Evolutionary conservation across 2,888 invertebrate species (phyloP), one percentile per base, ranked within the genome.

Genomic region (Dicyrtomina minuta): DNA sequence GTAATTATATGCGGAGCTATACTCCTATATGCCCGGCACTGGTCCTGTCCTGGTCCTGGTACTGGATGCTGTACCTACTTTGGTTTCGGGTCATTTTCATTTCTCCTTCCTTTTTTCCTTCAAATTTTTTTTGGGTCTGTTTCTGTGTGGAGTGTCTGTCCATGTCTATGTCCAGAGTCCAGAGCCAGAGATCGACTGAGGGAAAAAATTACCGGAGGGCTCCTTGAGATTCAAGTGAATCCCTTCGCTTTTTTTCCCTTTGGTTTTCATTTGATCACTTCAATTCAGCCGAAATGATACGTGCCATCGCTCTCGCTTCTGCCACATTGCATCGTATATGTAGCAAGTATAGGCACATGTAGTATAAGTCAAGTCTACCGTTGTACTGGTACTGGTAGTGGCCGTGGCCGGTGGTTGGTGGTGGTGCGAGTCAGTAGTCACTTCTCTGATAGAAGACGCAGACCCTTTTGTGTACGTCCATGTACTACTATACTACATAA

Each of bases 241-340:
- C 65, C 53, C 64, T 64, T 55, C 26, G 3, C 3, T 55, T 55
- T 55, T 53, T 22, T 55, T 22, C 27, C n/a, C 33, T 61, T 46
- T 46, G 61, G 44, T 61, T 61, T 61, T 24, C 56, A 66, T 53
- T 66, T 66, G 66, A 66, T 66, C 33, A 56, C 51, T 66, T 66
- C 49, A 24, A 58, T 66, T 56, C 17, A 44, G 66, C 58, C 46
- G 66, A 59, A 66, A 59, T 66, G 66, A 66, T 66, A 66, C 66
- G 66, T 66, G 66, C 66, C 33, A 49, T 49, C 46, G 26, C 49
- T 12, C 12, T 4, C 43, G 10, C 43, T 41, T 12, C 43, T 46
- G 46, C 46, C 17, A 55, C n/a, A n/a, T n/a, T n/a, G n/a, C n/a
- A n/a, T n/a, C n/a, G n/a, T n/a, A n/a, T n/a, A n/a, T n/a, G n/a